These are phyloP conservation scores for Clarias gariepinus DNA, from an alignment of 2,113 vertebrate species.

Conservation along the genomic window DNA sequence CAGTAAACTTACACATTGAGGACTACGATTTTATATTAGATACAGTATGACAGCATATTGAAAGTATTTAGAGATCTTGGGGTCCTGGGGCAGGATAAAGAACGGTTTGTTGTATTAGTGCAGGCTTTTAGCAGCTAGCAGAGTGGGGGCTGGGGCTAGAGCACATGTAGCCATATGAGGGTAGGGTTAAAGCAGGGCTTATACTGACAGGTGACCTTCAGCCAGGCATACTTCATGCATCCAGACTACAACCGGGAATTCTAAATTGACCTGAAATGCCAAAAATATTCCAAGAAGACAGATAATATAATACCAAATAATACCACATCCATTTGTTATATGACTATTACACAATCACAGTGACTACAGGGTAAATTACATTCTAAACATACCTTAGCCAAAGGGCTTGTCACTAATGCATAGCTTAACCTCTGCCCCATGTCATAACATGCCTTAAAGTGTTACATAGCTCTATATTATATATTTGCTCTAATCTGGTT, in stretches of 20 bases:
- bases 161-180: constrained; percentile 1
- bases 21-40: background rate
- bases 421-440: background rate
- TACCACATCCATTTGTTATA: background rate
- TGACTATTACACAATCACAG: background rate
- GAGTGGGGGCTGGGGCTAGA: background rate
- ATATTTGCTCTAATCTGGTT: background rate
- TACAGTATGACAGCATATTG: background rate
- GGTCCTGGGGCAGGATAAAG: no score
- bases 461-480: background rate
- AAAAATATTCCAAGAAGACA: background rate
- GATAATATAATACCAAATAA: background rate
- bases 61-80: background rate
- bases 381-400: background rate
- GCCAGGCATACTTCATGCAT: background rate
- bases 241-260: background rate
- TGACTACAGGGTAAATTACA: background rate
- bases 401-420: background rate
- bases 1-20: background rate
- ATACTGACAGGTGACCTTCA: constrained; percentile 18
- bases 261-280: background rate
- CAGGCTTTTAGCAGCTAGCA: background rate
- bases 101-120: background rate
- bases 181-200: constrained; percentile 2
- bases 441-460: background rate